phyloP scores from a whole-genome alignment of 2,888 invertebrate genomes.

The Drosophila dives region DNA sequence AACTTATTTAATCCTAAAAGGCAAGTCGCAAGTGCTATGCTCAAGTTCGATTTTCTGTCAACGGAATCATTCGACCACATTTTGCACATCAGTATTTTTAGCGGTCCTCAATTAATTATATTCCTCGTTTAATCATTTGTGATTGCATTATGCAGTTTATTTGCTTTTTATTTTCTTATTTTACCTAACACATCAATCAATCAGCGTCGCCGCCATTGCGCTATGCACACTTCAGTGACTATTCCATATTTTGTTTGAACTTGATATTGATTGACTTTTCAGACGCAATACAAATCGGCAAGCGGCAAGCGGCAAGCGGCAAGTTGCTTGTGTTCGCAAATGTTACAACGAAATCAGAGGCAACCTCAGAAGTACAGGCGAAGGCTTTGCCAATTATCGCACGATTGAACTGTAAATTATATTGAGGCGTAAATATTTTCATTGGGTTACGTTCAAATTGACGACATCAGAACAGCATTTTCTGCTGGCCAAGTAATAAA shows the following conservation, averaged over 20 bases:
- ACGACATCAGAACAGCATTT: slow-evolving; percentile 19
- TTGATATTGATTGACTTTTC: slow-evolving; percentile 56
- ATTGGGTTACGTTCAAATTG: slow-evolving; percentile 45
- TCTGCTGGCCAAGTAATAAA: slow-evolving; percentile 36
- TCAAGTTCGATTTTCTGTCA: not conserved
- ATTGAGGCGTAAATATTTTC: slow-evolving; percentile 64
- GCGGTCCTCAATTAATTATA: not conserved
- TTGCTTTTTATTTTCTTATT: slow-evolving; percentile 9
- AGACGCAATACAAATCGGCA: slow-evolving; percentile 48
- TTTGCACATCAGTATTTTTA: not conserved
- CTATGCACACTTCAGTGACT: slow-evolving; percentile 35
- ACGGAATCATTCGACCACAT: not conserved
- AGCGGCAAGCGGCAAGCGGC: slow-evolving; percentile 14
- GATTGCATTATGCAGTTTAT: slow-evolving; percentile 5
- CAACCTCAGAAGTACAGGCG: slow-evolving; percentile 15
- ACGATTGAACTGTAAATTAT: slow-evolving; percentile 48
- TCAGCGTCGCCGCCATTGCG: slow-evolving; percentile 19
- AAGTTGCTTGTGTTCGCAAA: slow-evolving; percentile 30
- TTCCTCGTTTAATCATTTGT: slow-evolving; percentile 7
- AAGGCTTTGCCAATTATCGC: slow-evolving; percentile 53
- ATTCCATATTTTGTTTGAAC: slow-evolving; percentile 43
- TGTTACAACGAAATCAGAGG: slow-evolving; percentile 45
- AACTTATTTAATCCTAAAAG: not conserved
- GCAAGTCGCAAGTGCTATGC: not conserved
- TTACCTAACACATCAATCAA: slow-evolving; percentile 55